phyloP scores from a whole-genome alignment of 2,113 vertebrate genomes.

The Brevimyrus niger region DNA sequence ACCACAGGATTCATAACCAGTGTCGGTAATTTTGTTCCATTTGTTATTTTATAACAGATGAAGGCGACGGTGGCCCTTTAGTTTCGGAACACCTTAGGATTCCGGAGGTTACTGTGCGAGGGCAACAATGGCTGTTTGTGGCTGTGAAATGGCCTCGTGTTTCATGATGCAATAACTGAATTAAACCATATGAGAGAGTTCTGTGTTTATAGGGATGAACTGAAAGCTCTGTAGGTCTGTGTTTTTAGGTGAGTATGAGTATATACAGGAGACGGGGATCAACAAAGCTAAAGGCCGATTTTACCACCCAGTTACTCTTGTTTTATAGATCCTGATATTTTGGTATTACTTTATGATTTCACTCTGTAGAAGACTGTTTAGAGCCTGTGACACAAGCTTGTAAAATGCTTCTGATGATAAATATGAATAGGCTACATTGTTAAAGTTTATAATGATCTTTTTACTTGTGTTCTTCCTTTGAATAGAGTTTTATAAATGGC shows the following conservation, averaged over 20 bases:
- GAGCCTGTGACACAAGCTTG: conserved; percentile 14
- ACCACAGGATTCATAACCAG: conserved; percentile 15
- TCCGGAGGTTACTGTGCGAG: conserved; percentile 2
- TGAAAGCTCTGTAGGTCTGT: background rate
- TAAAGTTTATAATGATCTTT: background rate
- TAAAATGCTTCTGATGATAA: background rate
- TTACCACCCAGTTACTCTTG: conserved; percentile 18
- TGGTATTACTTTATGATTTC: conserved; percentile 12
- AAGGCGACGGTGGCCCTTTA: conserved; percentile 14
- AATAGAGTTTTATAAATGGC: background rate
- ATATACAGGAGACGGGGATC: background rate
- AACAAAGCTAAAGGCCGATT: conserved; percentile 3
- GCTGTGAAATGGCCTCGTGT: conserved; percentile 18
- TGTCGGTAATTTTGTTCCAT: conserved; percentile 22
- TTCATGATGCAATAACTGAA: conserved; percentile 24
- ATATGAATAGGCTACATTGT: conserved; percentile 6
- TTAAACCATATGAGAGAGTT: background rate
- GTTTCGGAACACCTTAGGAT: conserved; percentile 16
- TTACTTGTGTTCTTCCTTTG: background rate
- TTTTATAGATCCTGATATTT: conserved; percentile 14
- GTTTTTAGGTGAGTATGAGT: background rate
- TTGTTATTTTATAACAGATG: conserved; percentile 12
- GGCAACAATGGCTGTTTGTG: conserved; percentile 17
- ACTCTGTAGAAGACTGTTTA: background rate
- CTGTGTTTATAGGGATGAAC: background rate